Evolutionary conservation across 1,140 invertebrate species (phyloP), one percentile per base, ranked within the genome.

Genomic region (Cydia splendana): DNA sequence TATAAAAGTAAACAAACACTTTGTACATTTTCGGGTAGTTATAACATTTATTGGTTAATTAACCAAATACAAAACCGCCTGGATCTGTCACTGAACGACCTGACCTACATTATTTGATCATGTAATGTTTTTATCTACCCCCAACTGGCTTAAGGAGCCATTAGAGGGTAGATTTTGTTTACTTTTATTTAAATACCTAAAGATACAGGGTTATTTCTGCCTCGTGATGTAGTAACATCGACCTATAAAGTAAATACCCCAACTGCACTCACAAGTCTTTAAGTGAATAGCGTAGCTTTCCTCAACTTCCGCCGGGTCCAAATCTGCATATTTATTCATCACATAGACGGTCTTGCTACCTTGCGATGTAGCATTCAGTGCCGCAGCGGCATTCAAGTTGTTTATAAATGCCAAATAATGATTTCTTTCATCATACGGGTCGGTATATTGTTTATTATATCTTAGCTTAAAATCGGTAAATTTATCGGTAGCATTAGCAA

Each of bases 261-360:
- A 53, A 24, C 48, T 71, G 51, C 71, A 84, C 86, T 87, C 79
- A 88, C 87, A 87, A 76, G 86, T 81, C 74, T 75, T 80, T 12
- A 86, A 62, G 42, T 74, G 78, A 74, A 87, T 65, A 30, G 80
- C 83, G 81, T 79, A 88, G 73, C 78, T 79, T 75, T 86, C 80
- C 20, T 83, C 78, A 79, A 88, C 76, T 42, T 84, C 80, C 45
- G 74, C 75, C 6, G 85, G 69, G 77, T 87, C 76, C 30, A 85
- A 77, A 84, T 90, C 88, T 75, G 81, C 84, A 82, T 86, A 85
- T 69, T 85, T 84, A 80, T 87, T 88, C 38, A 88, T 45, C 24
- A 83, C 78, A 81, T 84, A 88, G 78, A 85, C 82, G 38, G 80
- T 81, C 42, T 82, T 74, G 65, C 77, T 75, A 45, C 83, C 82